Percentiles rank a stretch among this genome's conserved stretches.
Evolutionary conservation across 2,888 invertebrate species (phyloP).

Genomic region (Unio pictorum): DNA sequence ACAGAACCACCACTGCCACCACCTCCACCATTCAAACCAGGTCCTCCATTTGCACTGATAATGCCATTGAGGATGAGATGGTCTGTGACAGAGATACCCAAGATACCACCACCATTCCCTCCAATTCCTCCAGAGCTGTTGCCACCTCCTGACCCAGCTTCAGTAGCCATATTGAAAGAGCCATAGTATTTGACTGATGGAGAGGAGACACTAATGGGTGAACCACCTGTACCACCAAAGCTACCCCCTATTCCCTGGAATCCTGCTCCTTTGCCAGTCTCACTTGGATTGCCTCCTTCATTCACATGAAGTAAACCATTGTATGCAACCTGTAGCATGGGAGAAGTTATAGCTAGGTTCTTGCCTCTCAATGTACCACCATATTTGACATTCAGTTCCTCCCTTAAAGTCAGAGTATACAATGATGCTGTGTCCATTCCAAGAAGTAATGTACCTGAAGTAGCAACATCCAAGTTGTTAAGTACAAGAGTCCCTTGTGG

Average conservation of each 20-base stretch:
- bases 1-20: slow-evolving; percentile 50
- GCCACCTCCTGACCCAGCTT: slow-evolving; percentile 45
- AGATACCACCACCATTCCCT: slow-evolving; percentile 39
- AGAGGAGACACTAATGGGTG: slow-evolving; percentile 11
- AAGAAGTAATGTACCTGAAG: slow-evolving; percentile 41
- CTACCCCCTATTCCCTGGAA: slow-evolving; percentile 43
- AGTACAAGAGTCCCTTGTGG: slow-evolving; percentile 37
- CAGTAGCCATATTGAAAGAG: slow-evolving; percentile 14
- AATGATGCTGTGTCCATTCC: slow-evolving; percentile 23
- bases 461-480: slow-evolving; percentile 41
- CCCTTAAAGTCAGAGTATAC: slow-evolving; percentile 33
- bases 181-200: slow-evolving; percentile 27
- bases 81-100: slow-evolving; percentile 18
- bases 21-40: slow-evolving; percentile 32
- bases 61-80: slow-evolving; percentile 38
- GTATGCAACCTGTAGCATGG: slow-evolving; percentile 41
- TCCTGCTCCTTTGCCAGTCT: slow-evolving; percentile 31
- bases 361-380: slow-evolving; percentile 35
- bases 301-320: slow-evolving; percentile 34
- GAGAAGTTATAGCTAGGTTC: slow-evolving; percentile 31
- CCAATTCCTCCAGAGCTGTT: slow-evolving; percentile 25
- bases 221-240: slow-evolving; percentile 55
- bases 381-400: slow-evolving; percentile 41
- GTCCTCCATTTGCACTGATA: slow-evolving; percentile 41
- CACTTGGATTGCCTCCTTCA: slow-evolving; percentile 31